Percentiles rank a stretch among this genome's conserved stretches.
phyloP scores from a whole-genome alignment of 2,113 vertebrate genomes.

The Hyla sarda region DNA sequence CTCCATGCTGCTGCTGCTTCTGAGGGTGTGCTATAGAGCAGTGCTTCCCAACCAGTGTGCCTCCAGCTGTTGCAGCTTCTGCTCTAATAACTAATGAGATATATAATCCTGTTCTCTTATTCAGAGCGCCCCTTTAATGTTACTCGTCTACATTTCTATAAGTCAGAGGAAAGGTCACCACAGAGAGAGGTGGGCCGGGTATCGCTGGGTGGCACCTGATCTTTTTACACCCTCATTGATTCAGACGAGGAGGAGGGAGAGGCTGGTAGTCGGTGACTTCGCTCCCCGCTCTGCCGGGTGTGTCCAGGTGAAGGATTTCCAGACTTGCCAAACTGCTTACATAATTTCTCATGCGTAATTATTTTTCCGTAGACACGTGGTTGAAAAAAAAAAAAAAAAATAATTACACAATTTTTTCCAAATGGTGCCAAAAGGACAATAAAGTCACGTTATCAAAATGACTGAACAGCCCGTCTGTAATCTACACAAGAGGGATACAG shows the following conservation, averaged over 20 bases:
- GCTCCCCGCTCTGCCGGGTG: constrained; percentile 11
- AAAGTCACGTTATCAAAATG: no score
- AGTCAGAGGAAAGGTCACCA: neutral
- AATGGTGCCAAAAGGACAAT: neutral
- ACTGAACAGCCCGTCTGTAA: no score
- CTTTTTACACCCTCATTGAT: neutral
- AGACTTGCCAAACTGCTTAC: constrained; percentile 9
- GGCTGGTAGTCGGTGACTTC: neutral
- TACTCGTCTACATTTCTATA: no score
- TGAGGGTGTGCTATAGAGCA: no score
- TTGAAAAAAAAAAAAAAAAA: neutral
- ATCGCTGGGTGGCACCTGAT: neutral
- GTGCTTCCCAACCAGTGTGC: no score
- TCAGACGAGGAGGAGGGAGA: constrained; percentile 19
- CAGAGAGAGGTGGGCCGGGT: neutral
- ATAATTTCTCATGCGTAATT: constrained; percentile 11
- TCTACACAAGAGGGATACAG: no score
- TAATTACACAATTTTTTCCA: neutral
- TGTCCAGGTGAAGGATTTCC: constrained; percentile 42
- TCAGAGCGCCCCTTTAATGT: no score
- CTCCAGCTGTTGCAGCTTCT: no score
- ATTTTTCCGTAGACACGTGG: neutral
- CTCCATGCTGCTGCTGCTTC: no score
- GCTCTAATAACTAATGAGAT: no score
- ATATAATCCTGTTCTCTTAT: no score